phyloP scores from a whole-genome alignment of 2,113 vertebrate genomes.

The Platichthys flesus region DNA sequence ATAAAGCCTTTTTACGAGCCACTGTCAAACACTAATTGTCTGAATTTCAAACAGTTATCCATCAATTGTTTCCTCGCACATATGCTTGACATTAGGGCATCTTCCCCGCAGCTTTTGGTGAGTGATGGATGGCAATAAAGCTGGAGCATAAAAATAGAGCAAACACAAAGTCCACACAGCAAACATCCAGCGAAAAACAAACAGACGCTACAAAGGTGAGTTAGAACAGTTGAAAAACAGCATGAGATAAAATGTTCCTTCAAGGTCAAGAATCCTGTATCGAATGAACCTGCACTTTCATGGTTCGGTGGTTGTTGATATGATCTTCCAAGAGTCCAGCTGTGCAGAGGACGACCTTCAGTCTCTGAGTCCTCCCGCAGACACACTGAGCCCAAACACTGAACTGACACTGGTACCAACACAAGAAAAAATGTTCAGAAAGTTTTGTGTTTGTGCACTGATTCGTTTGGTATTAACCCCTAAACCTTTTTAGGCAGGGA shows the following conservation, averaged over 20 bases:
- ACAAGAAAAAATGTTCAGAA: slow-evolving; percentile 20
- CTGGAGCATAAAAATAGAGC: neutral
- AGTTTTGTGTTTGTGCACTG: slow-evolving; percentile 11
- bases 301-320: slow-evolving; percentile 27
- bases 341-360: neutral
- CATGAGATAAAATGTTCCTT: neutral
- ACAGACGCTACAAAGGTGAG: neutral
- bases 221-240: neutral
- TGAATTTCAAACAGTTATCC: slow-evolving; percentile 22
- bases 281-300: slow-evolving; percentile 15
- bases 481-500: neutral
- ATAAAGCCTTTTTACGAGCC: slow-evolving; percentile 28
- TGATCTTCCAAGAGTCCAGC: slow-evolving; percentile 1
- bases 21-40: slow-evolving; percentile 36
- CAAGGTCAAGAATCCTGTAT: slow-evolving; percentile 14
- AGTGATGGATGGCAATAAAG: slow-evolving; percentile 24
- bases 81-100: slow-evolving; percentile 36
- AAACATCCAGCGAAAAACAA: neutral
- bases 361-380: neutral
- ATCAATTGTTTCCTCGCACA: slow-evolving; percentile 16
- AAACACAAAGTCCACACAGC: slow-evolving; percentile 13
- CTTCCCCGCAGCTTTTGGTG: neutral
- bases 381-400: neutral
- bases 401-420: slow-evolving; percentile 4
- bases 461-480: slow-evolving; percentile 1